Conservation (phyloP, 2,888 invertebrate species). For the Apamea sordens region DNA sequence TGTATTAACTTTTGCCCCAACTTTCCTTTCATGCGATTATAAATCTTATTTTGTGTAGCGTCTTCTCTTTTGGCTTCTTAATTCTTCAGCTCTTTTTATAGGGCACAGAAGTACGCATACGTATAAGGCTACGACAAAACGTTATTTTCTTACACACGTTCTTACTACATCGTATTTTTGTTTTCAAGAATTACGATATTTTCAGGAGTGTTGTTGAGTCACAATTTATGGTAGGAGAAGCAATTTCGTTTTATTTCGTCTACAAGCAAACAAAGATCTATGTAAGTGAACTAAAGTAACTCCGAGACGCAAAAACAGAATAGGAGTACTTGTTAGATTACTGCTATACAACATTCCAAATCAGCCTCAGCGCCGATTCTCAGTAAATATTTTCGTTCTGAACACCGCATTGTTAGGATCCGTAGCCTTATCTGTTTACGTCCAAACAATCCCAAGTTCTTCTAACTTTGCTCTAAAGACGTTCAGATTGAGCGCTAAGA, state of each 20-base stretch:
- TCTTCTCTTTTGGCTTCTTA: slow-evolving; percentile 36
- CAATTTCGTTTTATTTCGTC: slow-evolving; percentile 56
- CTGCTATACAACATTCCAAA: slow-evolving; percentile 21
- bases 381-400: slow-evolving; percentile 33
- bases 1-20: slow-evolving; percentile 59
- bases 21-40: slow-evolving; percentile 40
- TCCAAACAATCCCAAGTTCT: slow-evolving; percentile 44
- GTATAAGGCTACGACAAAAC: slow-evolving; percentile 4
- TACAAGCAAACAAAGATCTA: slow-evolving; percentile 47
- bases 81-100: slow-evolving; percentile 34
- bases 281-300: slow-evolving; percentile 21
- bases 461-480: slow-evolving; percentile 57
- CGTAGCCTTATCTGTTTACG: slow-evolving; percentile 46
- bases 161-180: slow-evolving; percentile 37
- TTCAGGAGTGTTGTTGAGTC: slow-evolving; percentile 47
- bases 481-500: slow-evolving; percentile 50
- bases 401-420: slow-evolving; percentile 45
- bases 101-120: slow-evolving; percentile 13
- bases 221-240: slow-evolving; percentile 52
- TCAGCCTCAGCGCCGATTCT: background rate
- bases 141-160: slow-evolving; percentile 35
- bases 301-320: slow-evolving; percentile 34
- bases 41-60: slow-evolving; percentile 50
- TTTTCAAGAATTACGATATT: slow-evolving; percentile 49
- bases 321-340: slow-evolving; percentile 23